Base-by-base conservation (phyloP, 2,113 vertebrate species). In the Salvelinus namaycush region DNA sequence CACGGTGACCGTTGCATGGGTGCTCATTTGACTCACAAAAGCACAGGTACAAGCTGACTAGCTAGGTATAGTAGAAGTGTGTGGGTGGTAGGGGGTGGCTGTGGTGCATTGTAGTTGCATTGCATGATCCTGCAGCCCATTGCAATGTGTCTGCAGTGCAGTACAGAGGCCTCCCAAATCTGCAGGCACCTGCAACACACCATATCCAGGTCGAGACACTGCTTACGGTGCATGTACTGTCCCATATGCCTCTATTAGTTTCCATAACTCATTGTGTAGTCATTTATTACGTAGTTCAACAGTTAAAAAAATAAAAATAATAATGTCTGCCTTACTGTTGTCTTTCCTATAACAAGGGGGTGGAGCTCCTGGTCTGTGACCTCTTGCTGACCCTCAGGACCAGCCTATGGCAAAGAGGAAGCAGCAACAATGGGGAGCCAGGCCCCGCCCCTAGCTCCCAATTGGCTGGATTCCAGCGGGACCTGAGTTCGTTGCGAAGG, bases 71-170 rank as follows among this genome's bases (percentile, higher is more conserved):
- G 39, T 44, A 12, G 39, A 12, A 9, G 79, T 75, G 73, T 86
- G 82, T 83, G 81, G 83, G 83, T 89, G 80, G 78, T 75, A 81
- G 88, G 87, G 88, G 89, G 85, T 91, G 85, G 88, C 84, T 89
- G 89, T 88, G 60, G 59, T 62, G 59, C n/a, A 18, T 24, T 22
- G 29, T 69, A 62, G 22, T 26, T 67, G 59, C 97, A 99, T 99
- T 99, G 97, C 97, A 99, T 95, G 96, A 96, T 94, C 90, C 91
- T 91, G 87, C 85, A 82, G 86, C 86, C 77, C 85, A 91, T 89
- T 99, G 97, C 97, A 97, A 95, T 98, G 97, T 96, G 94, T 90
- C 96, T 96, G 94, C 96, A 99, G 97, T 96, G 96, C 96, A 98
- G 92, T 90, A 93, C 94, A 94, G 97, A 97, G 95, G 95, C 94